Percentiles rank a stretch among this genome's conserved stretches.
These are phyloP conservation scores for Plagiodera versicolora DNA, from an alignment of 2,888 invertebrate species.

Conservation along the genomic window DNA sequence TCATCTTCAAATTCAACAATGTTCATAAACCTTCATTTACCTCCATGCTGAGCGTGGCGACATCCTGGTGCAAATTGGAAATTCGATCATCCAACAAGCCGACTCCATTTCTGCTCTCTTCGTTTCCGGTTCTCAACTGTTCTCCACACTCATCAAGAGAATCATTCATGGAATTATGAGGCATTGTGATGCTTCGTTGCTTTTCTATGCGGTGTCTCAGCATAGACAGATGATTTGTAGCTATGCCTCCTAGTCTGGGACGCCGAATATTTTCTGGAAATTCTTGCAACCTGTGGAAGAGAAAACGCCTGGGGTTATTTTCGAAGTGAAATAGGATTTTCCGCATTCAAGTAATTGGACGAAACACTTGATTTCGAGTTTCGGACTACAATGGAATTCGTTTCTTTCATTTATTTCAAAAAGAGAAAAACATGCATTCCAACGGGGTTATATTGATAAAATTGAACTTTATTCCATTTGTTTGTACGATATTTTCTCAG, in stretches of 20 bases:
- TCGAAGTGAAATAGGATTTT: too few relatives aligned
- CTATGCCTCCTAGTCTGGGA: constrained; percentile 50
- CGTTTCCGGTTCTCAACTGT: constrained; percentile 48
- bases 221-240: constrained; percentile 55
- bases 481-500: too few relatives aligned
- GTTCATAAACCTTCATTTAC: constrained; percentile 51
- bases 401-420: too few relatives aligned
- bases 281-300: constrained; percentile 48
- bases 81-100: constrained; percentile 83
- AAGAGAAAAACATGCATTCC: too few relatives aligned
- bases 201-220: constrained; percentile 69
- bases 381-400: too few relatives aligned
- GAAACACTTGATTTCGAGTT: too few relatives aligned
- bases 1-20: too few relatives aligned
- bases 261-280: constrained; percentile 44
- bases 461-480: too few relatives aligned
- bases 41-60: constrained; percentile 82
- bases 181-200: constrained; percentile 64
- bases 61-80: constrained; percentile 80
- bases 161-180: constrained; percentile 59
- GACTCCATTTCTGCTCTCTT: constrained; percentile 55
- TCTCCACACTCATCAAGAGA: constrained; percentile 66
- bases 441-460: too few relatives aligned
- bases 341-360: too few relatives aligned
- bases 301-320: too few relatives aligned